Evolutionary conservation across 2,113 vertebrate genomes (phyloP).

Genomic region (Ariopsis seemanni): DNA sequence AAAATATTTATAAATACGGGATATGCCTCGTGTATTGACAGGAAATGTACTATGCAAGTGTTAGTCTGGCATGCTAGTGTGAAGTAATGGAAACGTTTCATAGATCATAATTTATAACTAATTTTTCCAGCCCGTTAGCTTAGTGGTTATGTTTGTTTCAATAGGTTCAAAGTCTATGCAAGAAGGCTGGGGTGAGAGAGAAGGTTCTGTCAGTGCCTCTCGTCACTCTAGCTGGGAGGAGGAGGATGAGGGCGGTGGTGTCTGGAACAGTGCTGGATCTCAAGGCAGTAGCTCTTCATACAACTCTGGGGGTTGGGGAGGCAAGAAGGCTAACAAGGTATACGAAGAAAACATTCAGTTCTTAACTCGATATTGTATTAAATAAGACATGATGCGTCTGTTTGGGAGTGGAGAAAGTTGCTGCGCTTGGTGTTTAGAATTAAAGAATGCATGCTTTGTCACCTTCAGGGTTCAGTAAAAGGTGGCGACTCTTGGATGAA

Average conservation of each 20-base stretch:
- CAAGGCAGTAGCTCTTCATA: slow-evolving; percentile 95
- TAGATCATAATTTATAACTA: neutral
- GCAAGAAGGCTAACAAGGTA: slow-evolving; percentile 94
- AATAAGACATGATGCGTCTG: neutral
- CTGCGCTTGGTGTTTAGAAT: neutral
- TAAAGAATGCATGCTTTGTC: neutral
- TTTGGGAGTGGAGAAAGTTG: neutral
- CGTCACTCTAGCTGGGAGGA: slow-evolving; percentile 98
- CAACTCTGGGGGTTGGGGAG: slow-evolving; percentile 89
- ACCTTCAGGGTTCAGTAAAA: slow-evolving; percentile 83
- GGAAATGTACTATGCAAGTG: neutral
- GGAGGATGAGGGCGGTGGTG: slow-evolving; percentile 86
- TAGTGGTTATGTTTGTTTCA: slow-evolving; percentile 26
- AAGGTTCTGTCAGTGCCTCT: slow-evolving; percentile 85
- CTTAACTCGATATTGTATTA: neutral
- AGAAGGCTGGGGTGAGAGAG: slow-evolving; percentile 96
- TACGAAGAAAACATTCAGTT: neutral
- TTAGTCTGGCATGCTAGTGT: neutral
- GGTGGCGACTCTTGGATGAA: slow-evolving; percentile 93
- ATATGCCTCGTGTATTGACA: neutral
- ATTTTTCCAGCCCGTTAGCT: neutral
- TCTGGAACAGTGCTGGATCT: slow-evolving; percentile 94
- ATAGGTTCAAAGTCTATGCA: slow-evolving; percentile 98
- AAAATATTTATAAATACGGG: too few species aligned
- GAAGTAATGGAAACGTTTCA: neutral